Percentiles rank a stretch among this genome's conserved stretches.
phyloP scores from a whole-genome alignment of 2,888 invertebrate species.

The Lucinisca nassula region DNA sequence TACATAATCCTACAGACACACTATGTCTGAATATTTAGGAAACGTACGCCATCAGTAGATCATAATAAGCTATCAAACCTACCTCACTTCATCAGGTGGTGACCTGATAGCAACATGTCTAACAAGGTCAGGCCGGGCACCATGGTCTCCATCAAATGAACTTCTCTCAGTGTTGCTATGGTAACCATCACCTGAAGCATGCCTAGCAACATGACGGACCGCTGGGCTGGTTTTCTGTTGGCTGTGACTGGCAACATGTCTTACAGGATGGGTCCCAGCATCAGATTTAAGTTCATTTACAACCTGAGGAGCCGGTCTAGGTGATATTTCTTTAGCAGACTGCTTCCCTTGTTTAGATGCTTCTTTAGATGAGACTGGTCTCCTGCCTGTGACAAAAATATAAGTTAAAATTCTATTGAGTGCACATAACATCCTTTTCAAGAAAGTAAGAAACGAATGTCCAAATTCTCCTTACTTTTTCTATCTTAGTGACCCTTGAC shows the following conservation, averaged over 20 bases:
- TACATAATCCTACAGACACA: no score
- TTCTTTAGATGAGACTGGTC: conserved; percentile 11
- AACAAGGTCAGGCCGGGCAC: not conserved
- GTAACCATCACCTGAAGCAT: not conserved
- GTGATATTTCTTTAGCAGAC: not conserved
- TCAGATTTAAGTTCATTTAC: conserved; percentile 64
- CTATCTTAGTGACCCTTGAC: no score
- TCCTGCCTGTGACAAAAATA: conserved; percentile 35
- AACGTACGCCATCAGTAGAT: no score
- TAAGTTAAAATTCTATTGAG: no score
- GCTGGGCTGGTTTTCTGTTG: not conserved
- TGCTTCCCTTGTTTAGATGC: conserved; percentile 15
- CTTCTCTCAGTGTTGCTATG: not conserved
- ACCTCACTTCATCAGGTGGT: conserved; percentile 27
- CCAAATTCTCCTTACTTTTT: no score
- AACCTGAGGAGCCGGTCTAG: conserved; percentile 51
- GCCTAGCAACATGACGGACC: conserved; percentile 2
- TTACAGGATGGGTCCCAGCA: conserved; percentile 42
- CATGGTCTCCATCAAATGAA: not conserved
- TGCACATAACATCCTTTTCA: no score
- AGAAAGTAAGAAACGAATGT: no score
- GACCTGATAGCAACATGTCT: conserved; percentile 43
- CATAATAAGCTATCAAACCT: no score
- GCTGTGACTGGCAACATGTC: conserved; percentile 38
- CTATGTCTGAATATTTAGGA: no score